Conservation (phyloP, 2,113 vertebrate genomes). For the Xenopus borealis region DNA sequence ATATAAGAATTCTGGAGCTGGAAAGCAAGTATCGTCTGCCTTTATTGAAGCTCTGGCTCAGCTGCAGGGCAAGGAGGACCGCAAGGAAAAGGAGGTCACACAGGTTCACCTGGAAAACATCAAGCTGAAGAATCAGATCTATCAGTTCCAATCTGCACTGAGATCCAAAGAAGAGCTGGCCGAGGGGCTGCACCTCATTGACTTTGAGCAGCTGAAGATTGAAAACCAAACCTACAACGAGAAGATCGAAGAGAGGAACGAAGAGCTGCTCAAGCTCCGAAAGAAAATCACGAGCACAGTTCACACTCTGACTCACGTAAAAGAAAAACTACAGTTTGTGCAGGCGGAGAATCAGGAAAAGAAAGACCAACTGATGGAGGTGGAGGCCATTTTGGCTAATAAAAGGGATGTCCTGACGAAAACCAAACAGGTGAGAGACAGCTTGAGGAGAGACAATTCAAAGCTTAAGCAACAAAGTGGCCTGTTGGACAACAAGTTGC, state of each 20-base stretch:
- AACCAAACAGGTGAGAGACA: constrained; percentile 62
- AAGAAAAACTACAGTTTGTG: constrained; percentile 74
- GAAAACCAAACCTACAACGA: constrained; percentile 67
- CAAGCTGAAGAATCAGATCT: constrained; percentile 63
- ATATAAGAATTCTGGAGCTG: constrained; percentile 50
- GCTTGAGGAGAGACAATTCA: constrained; percentile 60
- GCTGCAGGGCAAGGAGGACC: constrained; percentile 59
- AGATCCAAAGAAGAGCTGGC: constrained; percentile 50
- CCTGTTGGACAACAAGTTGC: constrained; percentile 66
- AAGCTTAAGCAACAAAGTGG: constrained; percentile 63
- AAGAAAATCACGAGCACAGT: constrained; percentile 60
- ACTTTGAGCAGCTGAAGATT: constrained; percentile 70
- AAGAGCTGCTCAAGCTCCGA: constrained; percentile 66
- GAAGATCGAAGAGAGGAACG: constrained; percentile 57
- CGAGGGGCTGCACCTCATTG: constrained; percentile 57
- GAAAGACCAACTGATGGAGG: constrained; percentile 53
- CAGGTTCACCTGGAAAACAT: constrained; percentile 65
- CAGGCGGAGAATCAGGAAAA: constrained; percentile 61
- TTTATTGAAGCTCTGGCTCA: constrained; percentile 52
- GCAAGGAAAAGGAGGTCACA: constrained; percentile 58
- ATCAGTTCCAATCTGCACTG: constrained; percentile 57
- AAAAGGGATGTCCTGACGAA: constrained; percentile 62
- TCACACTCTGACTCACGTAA: constrained; percentile 70
- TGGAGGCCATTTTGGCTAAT: constrained; percentile 55
- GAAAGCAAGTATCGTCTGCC: constrained; percentile 50